Conservation (phyloP, 2,888 invertebrate species). For the Drosophila acutilabella region DNA sequence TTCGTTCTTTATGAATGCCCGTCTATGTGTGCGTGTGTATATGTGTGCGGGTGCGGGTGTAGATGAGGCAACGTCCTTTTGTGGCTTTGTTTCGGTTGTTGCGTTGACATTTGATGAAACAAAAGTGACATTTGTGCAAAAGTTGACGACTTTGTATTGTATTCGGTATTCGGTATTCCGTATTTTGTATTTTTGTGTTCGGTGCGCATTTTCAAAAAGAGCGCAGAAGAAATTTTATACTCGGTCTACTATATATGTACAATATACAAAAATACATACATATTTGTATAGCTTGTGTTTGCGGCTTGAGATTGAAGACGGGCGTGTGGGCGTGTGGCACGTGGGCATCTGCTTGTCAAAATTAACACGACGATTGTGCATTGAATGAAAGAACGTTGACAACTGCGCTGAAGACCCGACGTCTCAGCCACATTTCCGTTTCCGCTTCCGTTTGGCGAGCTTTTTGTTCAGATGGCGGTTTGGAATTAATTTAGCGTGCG, state of each 20-base stretch:
- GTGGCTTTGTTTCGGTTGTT: constrained; percentile 80
- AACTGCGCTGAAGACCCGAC: constrained; percentile 59
- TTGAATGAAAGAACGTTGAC: constrained; percentile 60
- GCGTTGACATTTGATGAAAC: constrained; percentile 81
- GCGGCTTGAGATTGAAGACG: constrained; percentile 2
- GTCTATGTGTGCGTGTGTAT: constrained; percentile 14
- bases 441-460: constrained; percentile 74
- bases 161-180: constrained; percentile 21
- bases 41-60: constrained; percentile 12
- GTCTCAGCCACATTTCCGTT: constrained; percentile 78
- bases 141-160: constrained; percentile 76
- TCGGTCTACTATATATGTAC: constrained; percentile 13
- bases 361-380: constrained; percentile 76
- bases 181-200: constrained; percentile 23
- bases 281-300: constrained; percentile 10
- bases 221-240: constrained; percentile 51
- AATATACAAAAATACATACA: background rate
- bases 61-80: constrained; percentile 64
- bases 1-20: constrained; percentile 58
- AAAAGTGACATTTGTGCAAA: constrained; percentile 80
- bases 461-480: constrained; percentile 71
- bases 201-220: constrained; percentile 49
- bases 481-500: constrained; percentile 78
- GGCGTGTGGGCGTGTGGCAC: constrained; percentile 45
- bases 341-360: constrained; percentile 78